These are phyloP conservation scores for Rotaria magnacalcarata DNA, from an alignment of 2,888 invertebrate genomes.

Conservation along the genomic window DNA sequence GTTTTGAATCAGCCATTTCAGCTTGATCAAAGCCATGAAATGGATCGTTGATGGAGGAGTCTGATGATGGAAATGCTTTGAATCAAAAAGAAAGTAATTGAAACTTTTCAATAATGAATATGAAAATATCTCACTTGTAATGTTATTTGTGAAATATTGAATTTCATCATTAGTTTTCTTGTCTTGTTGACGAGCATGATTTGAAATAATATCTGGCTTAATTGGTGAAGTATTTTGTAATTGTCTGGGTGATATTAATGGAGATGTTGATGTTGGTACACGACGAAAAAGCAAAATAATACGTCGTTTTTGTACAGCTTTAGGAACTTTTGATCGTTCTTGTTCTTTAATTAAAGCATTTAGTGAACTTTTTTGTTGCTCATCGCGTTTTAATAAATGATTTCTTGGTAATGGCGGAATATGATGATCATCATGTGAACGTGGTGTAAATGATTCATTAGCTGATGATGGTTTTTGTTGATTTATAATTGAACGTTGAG, in stretches of 20 bases:
- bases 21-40: background rate
- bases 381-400: background rate
- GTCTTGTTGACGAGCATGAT: background rate
- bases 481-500: background rate
- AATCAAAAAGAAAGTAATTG: background rate
- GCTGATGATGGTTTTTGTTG: constrained; percentile 30
- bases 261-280: background rate
- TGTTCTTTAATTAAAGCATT: constrained; percentile 11
- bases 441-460: constrained; percentile 1
- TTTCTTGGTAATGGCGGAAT: background rate
- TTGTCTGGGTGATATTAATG: background rate
- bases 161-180: background rate
- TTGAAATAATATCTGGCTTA: background rate
- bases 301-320: constrained; percentile 30
- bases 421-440: background rate
- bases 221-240: background rate
- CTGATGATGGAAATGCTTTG: background rate
- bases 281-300: constrained; percentile 6
- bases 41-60: background rate
- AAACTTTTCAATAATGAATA: too few relatives aligned
- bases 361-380: constrained; percentile 6
- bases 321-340: background rate
- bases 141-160: background rate
- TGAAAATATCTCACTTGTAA: background rate
- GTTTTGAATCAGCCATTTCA: background rate